Base-by-base conservation (phyloP, 2,113 vertebrate species). In the Progne subis region DNA sequence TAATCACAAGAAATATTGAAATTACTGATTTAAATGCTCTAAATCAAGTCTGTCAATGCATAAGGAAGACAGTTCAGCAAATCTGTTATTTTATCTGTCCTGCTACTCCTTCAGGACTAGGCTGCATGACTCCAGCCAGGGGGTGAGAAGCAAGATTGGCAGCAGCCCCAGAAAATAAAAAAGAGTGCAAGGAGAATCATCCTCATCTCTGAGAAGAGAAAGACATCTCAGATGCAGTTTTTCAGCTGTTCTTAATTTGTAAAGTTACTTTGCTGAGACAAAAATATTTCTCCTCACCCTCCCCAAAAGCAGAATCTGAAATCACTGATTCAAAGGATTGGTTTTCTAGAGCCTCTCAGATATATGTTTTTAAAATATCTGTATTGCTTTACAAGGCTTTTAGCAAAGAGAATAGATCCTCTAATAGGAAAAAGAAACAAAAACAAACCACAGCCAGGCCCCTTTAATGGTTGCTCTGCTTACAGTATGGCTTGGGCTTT, bases 1-100 rank as follows among this genome's bases (percentile, higher is more conserved):
- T 95, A 87, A 95, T 76, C 68, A 67, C 31, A 82, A 77, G 61
- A 94, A 94, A 89, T 47, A 88, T 6, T 81, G 56, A 86, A 95
- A 88, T 70, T 87, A 79, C 70, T 37, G 24, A 59, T 74, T 64
- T 88, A 63, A 94, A 78, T 74, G 26, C 37, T 90, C 46, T 85
- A 70, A 92, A 93, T 63, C 32, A 88, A 74, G 34, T 19, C 41
- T 91, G n/a, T 21, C 8, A 3, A 74, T 79, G 29, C 63, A 83
- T 55, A 60, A 31, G 34, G 16, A 43, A 71, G 52, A 49, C 18
- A 53, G 28, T 44, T 82, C 41, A 86, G 65, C n/a, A 49, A 79
- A 64, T 91, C 24, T 34, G 10, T 52, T 67, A 34, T 34, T 44
- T 4, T 37, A 52, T 59, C 85, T 86, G 71, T 44, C 16, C 44